Conservation (phyloP, 2,113 vertebrate genomes). For the Dissostichus mawsoni region DNA sequence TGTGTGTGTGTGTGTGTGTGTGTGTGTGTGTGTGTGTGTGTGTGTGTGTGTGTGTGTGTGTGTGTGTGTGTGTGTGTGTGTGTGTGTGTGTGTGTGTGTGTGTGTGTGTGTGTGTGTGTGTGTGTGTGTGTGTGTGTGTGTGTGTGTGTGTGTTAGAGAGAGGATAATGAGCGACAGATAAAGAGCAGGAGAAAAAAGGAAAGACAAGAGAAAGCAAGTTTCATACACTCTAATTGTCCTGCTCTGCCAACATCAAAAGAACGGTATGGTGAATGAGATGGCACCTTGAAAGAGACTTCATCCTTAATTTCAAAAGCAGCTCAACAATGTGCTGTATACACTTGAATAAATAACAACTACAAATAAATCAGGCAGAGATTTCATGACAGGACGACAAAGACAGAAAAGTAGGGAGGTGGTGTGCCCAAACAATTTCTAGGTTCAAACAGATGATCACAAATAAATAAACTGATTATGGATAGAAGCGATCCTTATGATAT, state of each 20-base stretch:
- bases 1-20: conserved; percentile 18
- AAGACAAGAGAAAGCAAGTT: conserved; percentile 41
- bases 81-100: no score
- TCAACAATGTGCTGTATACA: conserved; percentile 38
- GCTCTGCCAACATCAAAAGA: conserved; percentile 51
- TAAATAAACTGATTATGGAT: conserved; percentile 31
- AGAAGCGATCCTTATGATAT: conserved; percentile 19
- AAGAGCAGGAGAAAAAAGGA: conserved; percentile 1
- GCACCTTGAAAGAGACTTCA: conserved; percentile 68
- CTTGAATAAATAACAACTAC: conserved; percentile 34
- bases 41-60: neutral
- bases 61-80: conserved; percentile 15
- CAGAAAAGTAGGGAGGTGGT: neutral
- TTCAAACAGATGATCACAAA: conserved; percentile 18
- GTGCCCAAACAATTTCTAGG: conserved; percentile 25
- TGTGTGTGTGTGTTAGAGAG: neutral
- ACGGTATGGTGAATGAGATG: conserved; percentile 9
- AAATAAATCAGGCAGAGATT: conserved; percentile 16
- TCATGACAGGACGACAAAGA: conserved; percentile 4
- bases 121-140: conserved; percentile 14
- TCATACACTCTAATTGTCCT: conserved; percentile 63
- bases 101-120: no score
- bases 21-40: conserved; percentile 18
- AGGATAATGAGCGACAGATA: conserved; percentile 30
- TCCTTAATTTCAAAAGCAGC: conserved; percentile 53